A percentile compares a stretch with the other conserved stretches of the same genome.
phyloP scores from a whole-genome alignment of 2,797 vertebrate genomes.

The Acrossocheilus fasciatus region DNA sequence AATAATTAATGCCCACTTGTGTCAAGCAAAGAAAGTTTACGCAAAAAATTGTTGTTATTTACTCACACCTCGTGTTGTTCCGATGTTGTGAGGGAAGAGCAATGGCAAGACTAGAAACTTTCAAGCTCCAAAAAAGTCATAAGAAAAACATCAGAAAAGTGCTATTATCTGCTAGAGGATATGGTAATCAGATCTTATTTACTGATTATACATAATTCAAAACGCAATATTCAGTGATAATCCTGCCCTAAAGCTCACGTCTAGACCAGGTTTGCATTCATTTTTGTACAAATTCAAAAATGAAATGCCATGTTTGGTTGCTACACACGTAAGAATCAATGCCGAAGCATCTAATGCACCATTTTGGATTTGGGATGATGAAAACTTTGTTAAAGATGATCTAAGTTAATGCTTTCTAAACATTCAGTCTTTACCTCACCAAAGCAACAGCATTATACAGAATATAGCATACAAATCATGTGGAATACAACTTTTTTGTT shows the following conservation, averaged over 20 bases:
- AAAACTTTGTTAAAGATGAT: not conserved
- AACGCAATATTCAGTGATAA: conserved; percentile 13
- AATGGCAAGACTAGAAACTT: not conserved
- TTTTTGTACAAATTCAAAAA: not conserved
- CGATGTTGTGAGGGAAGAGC: not conserved
- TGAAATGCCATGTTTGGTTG: not conserved
- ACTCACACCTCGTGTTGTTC: not conserved
- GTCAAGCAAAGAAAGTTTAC: not conserved
- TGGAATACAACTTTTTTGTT: not conserved
- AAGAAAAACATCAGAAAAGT: not conserved
- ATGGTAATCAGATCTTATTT: not conserved
- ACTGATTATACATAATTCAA: conserved; percentile 9
- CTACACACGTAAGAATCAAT: not conserved
- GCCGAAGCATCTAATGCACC: not conserved
- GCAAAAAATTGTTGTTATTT: not conserved
- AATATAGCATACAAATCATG: not conserved
- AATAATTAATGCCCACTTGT: not conserved
- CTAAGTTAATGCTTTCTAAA: not conserved
- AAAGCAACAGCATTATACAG: not conserved
- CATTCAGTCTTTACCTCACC: not conserved
- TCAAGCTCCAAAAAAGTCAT: not conserved
- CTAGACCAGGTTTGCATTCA: not conserved
- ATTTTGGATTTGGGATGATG: not conserved
- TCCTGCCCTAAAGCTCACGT: not conserved
- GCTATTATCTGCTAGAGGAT: not conserved